Percentiles rank a stretch among this genome's conserved stretches.
phyloP scores from a whole-genome alignment of 2,888 invertebrate species.

The Ypsolopha scabrella region DNA sequence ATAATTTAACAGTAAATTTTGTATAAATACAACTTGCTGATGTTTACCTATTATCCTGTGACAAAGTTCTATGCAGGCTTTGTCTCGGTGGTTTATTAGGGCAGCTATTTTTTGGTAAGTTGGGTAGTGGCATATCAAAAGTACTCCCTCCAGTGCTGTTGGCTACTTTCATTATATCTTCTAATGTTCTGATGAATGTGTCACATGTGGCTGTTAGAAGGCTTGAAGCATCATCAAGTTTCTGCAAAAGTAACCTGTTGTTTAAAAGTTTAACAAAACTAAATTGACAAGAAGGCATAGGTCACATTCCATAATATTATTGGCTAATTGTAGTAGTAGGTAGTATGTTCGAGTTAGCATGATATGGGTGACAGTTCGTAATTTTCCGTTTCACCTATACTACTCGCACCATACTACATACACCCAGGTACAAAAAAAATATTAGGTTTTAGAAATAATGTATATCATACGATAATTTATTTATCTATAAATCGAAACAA shows the following conservation, averaged over 20 bases:
- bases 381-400: too few relatives aligned
- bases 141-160: slow-evolving; percentile 30
- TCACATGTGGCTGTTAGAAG: slow-evolving; percentile 84
- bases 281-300: too few relatives aligned
- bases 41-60: slow-evolving; percentile 61
- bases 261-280: too few relatives aligned
- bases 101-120: slow-evolving; percentile 22
- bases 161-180: slow-evolving; percentile 80
- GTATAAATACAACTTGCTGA: slow-evolving; percentile 8
- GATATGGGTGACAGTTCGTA: too few relatives aligned
- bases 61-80: slow-evolving; percentile 44
- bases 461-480: too few relatives aligned
- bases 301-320: too few relatives aligned
- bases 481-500: too few relatives aligned
- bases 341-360: too few relatives aligned
- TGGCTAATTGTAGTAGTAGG: too few relatives aligned
- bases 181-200: slow-evolving; percentile 84
- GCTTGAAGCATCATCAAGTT: slow-evolving; percentile 79
- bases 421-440: too few relatives aligned
- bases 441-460: too few relatives aligned
- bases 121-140: slow-evolving; percentile 48
- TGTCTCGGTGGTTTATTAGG: slow-evolving; percentile 30
- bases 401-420: too few relatives aligned
- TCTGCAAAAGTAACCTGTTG: slow-evolving; percentile 49
- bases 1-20: slow-evolving; percentile 13